Percentiles rank a stretch among this genome's conserved stretches.
Evolutionary conservation across 2,113 vertebrate genomes (phyloP).

Genomic region (Gymnobelideus leadbeateri): DNA sequence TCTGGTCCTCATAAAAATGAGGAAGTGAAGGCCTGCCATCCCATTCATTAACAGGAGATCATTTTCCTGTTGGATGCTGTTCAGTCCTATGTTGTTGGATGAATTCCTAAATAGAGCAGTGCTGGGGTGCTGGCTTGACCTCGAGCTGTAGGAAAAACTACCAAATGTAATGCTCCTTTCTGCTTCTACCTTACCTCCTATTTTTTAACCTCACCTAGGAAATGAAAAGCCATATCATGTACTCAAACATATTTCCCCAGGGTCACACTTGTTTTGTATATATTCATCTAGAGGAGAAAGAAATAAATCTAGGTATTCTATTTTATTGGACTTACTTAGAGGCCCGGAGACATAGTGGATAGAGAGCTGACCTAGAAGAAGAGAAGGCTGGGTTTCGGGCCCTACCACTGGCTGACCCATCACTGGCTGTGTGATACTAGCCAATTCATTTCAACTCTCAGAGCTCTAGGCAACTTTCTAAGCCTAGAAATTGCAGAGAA

Average conservation of each 20-base stretch:
- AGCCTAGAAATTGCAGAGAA: not conserved
- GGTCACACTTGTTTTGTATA: not conserved
- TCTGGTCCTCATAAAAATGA: not conserved
- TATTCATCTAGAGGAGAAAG: not conserved
- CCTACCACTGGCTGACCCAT: not conserved
- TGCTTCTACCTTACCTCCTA: not conserved
- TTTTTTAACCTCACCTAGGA: not conserved
- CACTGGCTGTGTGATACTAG: not conserved
- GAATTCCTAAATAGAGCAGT: not conserved
- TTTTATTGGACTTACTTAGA: not conserved
- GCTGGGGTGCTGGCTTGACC: not conserved
- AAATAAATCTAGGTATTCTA: not conserved
- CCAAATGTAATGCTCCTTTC: not conserved
- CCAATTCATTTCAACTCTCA: not conserved
- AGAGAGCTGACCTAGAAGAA: not conserved
- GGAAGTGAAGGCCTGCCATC: not conserved
- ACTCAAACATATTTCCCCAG: not conserved
- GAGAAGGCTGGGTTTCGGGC: not conserved
- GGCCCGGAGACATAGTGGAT: not conserved
- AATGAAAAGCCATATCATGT: not conserved
- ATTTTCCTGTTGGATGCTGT: not conserved
- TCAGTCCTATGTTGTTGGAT: not conserved
- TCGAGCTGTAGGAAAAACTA: not conserved
- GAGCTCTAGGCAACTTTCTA: not conserved
- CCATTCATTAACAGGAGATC: not conserved